Evolutionary conservation across 2,888 invertebrate genomes (phyloP), one percentile per base, ranked within the genome.

Genomic region (Bruchidius siliquastri): DNA sequence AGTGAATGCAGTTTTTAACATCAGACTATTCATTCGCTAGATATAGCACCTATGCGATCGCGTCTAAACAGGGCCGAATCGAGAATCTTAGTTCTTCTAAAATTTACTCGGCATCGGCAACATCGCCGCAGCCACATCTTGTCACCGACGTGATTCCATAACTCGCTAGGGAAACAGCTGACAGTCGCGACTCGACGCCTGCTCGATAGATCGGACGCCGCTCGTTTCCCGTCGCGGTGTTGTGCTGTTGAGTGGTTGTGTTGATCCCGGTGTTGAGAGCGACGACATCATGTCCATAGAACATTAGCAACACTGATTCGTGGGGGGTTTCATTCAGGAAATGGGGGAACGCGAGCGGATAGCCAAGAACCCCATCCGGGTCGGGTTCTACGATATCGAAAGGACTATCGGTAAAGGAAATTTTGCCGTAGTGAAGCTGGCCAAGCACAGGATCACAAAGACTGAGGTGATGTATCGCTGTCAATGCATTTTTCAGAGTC

Each of bases 401-500:
- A 92, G 95, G 85, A 98, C 98, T 83, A 98, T 99, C 84, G 99
- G 99, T 83, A 98, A 98, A 88, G 99, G 99, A 73, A 99, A 99
- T 89, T 99, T 99, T 90, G 99, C 99, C 81, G 97, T 98, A 82
- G 99, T 99, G 82, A 98, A 98, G 88, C 90, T 98, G 86, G 99
- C 98, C 82, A 93, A 96, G 86, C 99, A 99, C 90, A 93, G 96
- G 87, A 96, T 98, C 86, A 98, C 98, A 82, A 98, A 98, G 91
- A 97, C 97, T 85, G 98, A 99, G 95, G 98, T 98, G 68, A 68
- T 6, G 8, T 21, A 10, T 67, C 3, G 10, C 4, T n/a, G 67
- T 6, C 49, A 1, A 49, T 49, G 1, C 49, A 49, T n/a, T n/a
- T n/a, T n/a, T n/a, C 8, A 30, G 4, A 13, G 49, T 49, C 49